Evolutionary conservation across 1,140 invertebrate species (phyloP), one percentile per base, ranked within the genome.

Genomic region (Campoletis sonorensis): DNA sequence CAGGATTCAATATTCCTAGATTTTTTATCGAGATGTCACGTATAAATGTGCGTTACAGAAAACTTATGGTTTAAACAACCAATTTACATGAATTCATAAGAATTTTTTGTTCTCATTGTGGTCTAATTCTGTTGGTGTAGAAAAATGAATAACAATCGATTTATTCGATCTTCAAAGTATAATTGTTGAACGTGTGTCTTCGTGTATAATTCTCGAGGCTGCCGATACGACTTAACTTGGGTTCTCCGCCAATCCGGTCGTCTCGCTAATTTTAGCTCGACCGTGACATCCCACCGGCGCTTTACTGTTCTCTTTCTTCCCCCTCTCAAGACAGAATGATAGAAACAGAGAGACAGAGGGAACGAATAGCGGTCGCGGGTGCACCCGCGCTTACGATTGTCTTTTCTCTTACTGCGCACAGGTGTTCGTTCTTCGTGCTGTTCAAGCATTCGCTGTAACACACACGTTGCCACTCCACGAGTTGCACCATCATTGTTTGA

Each of bases 251-350:
- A 87, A 87, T 86, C 83, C 85, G 82, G 78, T 85, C 84, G 84
- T 86, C 85, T 87, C 83, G 88, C 87, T 89, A 89, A 89, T 89
- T 88, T 87, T 88, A 89, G 87, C 87, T 88, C 88, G 88, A 89
- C 88, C 88, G 84, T 89, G 88, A 89, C 88, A 89, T 85, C 86
- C 84, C 86, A 81, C 84, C 85, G 84, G 82, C 80, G 75, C 80
- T 70, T 68, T 79, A 45, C 73, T 76, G 77, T 80, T 80, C 68
- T 45, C 80, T 81, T 67, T 26, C 76, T 23, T 45, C 49, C 72
- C 15, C 70, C 70, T 64, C n/a, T 23, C 21, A n/a, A 1, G 23
- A 64, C 4, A 64, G 61, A 64, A 15, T 27, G 23, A 64, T 13
- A 45, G 7, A 67, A 27, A 58, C 16, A 58, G 5, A 58, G 51